phyloP scores from a whole-genome alignment of 2,113 vertebrate species.

The Sylvilagus bachmani region DNA sequence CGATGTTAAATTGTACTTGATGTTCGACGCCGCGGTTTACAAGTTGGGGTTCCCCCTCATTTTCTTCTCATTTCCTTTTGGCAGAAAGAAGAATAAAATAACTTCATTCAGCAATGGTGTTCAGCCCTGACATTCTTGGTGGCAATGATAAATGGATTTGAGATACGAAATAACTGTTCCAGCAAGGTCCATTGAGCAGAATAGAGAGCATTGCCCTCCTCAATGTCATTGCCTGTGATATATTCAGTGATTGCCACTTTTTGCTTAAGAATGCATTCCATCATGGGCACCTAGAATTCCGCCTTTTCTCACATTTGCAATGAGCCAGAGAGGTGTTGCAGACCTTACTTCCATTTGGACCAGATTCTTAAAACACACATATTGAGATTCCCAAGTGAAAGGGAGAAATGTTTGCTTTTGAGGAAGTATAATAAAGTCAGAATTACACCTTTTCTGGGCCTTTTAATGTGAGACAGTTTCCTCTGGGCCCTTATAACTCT shows the following conservation, averaged over 20 bases:
- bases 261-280: constrained; percentile 88
- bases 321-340: constrained; percentile 77
- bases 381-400: constrained; percentile 18
- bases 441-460: neutral
- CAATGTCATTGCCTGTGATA: constrained; percentile 87
- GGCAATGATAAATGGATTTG: constrained; percentile 89
- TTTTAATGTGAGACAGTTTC: constrained; percentile 41
- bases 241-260: constrained; percentile 87
- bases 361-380: constrained; percentile 40
- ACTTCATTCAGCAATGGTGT: constrained; percentile 83
- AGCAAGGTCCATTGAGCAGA: constrained; percentile 90
- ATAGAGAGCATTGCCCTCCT: constrained; percentile 88
- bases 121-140: constrained; percentile 86
- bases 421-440: constrained; percentile 1
- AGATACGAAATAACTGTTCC: constrained; percentile 88
- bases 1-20: constrained; percentile 70
- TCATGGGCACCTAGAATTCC: constrained; percentile 83
- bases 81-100: constrained; percentile 86
- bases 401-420: constrained; percentile 28
- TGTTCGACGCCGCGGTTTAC: constrained; percentile 66
- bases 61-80: constrained; percentile 88
- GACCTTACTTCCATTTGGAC: constrained; percentile 66
- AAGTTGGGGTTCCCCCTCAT: constrained; percentile 87
- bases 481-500: neutral
- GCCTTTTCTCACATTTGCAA: constrained; percentile 79